Evolutionary conservation across 1,140 invertebrate genomes (phyloP).

Genomic region (Monochamus saltuarius): DNA sequence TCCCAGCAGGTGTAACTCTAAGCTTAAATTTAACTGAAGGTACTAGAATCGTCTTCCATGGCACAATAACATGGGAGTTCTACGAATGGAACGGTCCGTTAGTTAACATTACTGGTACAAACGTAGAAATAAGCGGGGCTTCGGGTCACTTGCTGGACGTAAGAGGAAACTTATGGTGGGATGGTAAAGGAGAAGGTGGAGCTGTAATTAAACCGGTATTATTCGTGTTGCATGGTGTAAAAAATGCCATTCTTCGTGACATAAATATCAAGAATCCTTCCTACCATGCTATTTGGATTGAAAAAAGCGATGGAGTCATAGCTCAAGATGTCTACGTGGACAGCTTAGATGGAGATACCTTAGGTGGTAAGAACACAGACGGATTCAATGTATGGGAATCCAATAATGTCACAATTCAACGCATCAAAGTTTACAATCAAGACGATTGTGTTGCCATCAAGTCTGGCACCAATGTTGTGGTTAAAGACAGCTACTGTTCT

Average conservation of each 20-base stretch:
- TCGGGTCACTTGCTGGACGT: background rate
- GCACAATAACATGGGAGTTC: background rate
- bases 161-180: slow-evolving; percentile 4
- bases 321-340: background rate
- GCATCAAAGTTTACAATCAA: no score
- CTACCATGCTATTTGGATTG: background rate
- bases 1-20: slow-evolving; percentile 2
- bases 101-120: background rate
- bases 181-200: background rate
- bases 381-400: no score
- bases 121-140: background rate
- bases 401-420: no score
- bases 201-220: background rate
- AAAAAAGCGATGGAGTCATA: background rate
- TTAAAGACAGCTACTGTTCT: no score
- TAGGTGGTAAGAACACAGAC: background rate
- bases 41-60: background rate
- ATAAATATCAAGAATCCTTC: background rate
- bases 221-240: background rate
- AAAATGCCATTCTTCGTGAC: background rate
- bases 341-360: slow-evolving; percentile 1
- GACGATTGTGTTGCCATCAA: no score
- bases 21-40: background rate
- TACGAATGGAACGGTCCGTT: slow-evolving; percentile 4
- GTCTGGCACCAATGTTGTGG: no score